Base-by-base conservation (phyloP, 2,113 vertebrate species). In the Leucosticte australis region DNA sequence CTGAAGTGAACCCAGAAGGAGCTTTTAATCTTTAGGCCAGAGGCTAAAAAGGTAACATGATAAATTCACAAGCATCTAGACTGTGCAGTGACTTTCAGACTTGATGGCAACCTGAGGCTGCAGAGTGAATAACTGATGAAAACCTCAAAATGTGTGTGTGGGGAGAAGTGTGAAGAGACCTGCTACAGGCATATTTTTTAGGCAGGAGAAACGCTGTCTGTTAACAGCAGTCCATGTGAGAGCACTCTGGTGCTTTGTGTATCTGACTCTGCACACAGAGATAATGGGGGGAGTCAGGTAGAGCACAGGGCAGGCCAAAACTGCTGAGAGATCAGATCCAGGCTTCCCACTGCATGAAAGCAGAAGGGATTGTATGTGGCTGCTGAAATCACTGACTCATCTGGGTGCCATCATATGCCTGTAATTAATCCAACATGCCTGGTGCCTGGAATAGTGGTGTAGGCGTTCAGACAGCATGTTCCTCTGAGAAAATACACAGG, bases 401-500 rank as follows among this genome's bases (percentile, higher is more conserved):
- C 79, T 88, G 75, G 67, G 87, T 92, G 64, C 50, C 63, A 70
- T 80, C 87, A 52, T 79, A 76, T 65, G 78, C 70, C 47, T 85
- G 67, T 67, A 86, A 94, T 92, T 95, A 95, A 88, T 91, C 79
- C 84, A 83, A 83, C 55, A 63, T 94, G 84, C 67, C 19, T 94
- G 39, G 37, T 95, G 78, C 82, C 78, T 95, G 84, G 75, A 91
- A 92, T 56, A 95, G 89, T 20, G 56, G 42, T 3, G 55, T 83
- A 83, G 91, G 90, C 22, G 31, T 93, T 94, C 77, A 95, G 90
- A 74, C 50, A 96, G 74, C 75, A 71, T 84, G 93, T 79, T 94
- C 49, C 24, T 55, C 79, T 83, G 82, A 74, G 87, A 91, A 92
- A 93, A 92, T 41, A 56, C 22, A 55, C 27, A 56, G 55, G 31